phyloP scores from a whole-genome alignment of 2,113 vertebrate species.

The Zosterops japonicus region DNA sequence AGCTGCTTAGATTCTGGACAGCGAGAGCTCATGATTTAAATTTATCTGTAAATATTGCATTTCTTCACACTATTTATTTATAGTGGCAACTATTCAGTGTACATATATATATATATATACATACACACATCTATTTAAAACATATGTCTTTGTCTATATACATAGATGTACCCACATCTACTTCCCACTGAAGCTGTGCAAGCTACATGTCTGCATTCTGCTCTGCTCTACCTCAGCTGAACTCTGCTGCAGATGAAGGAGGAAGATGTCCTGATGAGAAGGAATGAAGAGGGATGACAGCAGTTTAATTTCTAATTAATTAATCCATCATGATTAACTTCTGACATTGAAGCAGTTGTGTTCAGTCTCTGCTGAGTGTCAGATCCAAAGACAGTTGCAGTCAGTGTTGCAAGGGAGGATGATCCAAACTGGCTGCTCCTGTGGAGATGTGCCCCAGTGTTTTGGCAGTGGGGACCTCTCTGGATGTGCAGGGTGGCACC shows the following conservation, averaged over 20 bases:
- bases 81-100: not conserved
- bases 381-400: not conserved
- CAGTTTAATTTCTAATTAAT: not conserved
- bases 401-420: not conserved
- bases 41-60: not conserved
- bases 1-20: not conserved
- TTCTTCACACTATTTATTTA: constrained; percentile 15
- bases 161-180: not conserved
- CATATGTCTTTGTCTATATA: not conserved
- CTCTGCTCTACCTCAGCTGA: not conserved
- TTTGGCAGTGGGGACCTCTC: not conserved
- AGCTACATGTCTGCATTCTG: not conserved
- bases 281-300: not conserved
- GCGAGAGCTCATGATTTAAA: not conserved
- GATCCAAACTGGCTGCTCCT: not conserved
- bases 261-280: not conserved
- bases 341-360: not conserved
- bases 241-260: not conserved
- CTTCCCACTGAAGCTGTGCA: not conserved
- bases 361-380: not conserved
- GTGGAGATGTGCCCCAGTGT: no score
- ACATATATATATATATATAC: not conserved
- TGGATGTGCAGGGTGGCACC: no score
- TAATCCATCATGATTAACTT: not conserved
- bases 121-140: not conserved